Evolutionary conservation across 2,888 invertebrate genomes (phyloP).

Genomic region (Petrolisthes manimaculis): DNA sequence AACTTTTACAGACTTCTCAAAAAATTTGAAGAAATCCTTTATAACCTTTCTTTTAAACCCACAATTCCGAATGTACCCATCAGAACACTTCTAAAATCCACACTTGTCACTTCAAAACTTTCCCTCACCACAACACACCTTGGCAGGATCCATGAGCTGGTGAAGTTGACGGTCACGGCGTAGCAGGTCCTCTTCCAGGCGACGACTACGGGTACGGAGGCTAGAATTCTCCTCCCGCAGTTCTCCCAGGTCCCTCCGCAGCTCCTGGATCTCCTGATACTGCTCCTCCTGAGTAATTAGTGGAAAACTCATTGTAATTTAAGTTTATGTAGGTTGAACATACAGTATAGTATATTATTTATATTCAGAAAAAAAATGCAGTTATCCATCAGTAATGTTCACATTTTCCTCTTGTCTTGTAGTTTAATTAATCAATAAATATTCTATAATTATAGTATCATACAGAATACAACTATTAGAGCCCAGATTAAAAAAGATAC

Average conservation of each 20-base stretch:
- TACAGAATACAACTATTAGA: no score
- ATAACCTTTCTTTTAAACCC: no score
- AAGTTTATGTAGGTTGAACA: no score
- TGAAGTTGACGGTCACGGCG: slow-evolving; percentile 51
- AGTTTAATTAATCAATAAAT: no score
- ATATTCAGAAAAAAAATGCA: neutral
- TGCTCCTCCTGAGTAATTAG: slow-evolving; percentile 44
- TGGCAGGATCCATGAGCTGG: slow-evolving; percentile 59
- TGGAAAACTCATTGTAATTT: neutral
- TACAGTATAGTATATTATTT: neutral
- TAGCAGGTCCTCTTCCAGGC: slow-evolving; percentile 52
- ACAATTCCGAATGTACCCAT: no score
- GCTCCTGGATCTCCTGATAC: slow-evolving; percentile 55
- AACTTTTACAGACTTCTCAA: no score
- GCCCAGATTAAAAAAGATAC: no score
- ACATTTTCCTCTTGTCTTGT: no score
- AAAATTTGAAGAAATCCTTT: no score
- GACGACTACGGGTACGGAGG: slow-evolving; percentile 40
- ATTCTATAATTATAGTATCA: no score
- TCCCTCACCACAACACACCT: slow-evolving; percentile 20
- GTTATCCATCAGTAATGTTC: no score
- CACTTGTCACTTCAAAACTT: neutral
- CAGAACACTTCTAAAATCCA: neutral
- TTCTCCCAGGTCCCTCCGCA: slow-evolving; percentile 41
- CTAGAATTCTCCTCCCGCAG: slow-evolving; percentile 49